Evolutionary conservation across 2,888 invertebrate genomes (phyloP).

Genomic region (Microctonus brassicae): DNA sequence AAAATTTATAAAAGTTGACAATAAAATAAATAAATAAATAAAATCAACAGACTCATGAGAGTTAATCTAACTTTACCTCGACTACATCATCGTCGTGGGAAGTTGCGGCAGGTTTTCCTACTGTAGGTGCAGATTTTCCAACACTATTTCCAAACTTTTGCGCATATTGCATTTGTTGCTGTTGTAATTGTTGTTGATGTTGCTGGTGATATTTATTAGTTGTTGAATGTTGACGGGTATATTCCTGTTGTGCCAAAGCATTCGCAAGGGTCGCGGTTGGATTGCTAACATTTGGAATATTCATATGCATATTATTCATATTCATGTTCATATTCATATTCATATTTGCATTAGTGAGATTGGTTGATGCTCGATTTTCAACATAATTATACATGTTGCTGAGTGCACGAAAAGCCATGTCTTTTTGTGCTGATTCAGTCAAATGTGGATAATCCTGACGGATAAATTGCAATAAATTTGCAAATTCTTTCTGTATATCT

Average conservation of each 20-base stretch:
- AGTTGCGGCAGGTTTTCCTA: not conserved
- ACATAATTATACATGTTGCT: conserved; percentile 61
- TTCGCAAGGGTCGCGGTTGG: conserved; percentile 29
- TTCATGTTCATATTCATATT: not conserved
- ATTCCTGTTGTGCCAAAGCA: conserved; percentile 15
- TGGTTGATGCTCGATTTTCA: conserved; percentile 51
- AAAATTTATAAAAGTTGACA: not conserved
- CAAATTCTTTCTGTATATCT: conserved; percentile 44
- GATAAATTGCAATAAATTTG: conserved; percentile 51
- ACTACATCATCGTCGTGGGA: conserved; percentile 40
- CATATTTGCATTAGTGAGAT: not conserved
- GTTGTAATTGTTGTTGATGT: conserved; percentile 16
- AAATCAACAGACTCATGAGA: too few relatives aligned
- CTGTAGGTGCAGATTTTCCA: not conserved
- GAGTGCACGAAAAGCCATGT: conserved; percentile 53
- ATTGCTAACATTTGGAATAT: conserved; percentile 14
- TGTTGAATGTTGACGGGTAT: conserved; percentile 28
- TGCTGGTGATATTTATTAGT: conserved; percentile 34
- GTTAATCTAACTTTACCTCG: too few relatives aligned
- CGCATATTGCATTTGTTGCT: conserved; percentile 37
- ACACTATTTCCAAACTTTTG: conserved; percentile 23
- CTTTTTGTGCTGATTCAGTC: conserved; percentile 53
- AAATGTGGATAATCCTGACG: conserved; percentile 60
- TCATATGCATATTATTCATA: too few relatives aligned
- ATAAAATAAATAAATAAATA: not conserved